Percentiles rank a stretch among this genome's conserved stretches.
Conservation (phyloP, 2,888 invertebrate species). For the Gandaritis pyraliata region DNA sequence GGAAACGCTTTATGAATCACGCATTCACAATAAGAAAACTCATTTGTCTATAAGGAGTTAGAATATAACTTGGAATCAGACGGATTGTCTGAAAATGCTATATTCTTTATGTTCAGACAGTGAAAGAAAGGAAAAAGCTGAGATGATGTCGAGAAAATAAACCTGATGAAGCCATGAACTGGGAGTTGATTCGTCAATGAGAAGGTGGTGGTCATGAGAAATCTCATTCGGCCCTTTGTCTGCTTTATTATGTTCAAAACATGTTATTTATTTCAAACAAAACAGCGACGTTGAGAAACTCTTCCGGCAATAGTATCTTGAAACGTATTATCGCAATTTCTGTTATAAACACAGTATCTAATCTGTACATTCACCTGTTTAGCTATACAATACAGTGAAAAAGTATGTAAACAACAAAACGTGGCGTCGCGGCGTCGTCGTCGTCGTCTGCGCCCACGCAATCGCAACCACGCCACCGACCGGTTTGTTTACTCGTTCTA, state of each 20-base stretch:
- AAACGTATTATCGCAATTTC: background rate
- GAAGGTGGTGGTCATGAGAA: background rate
- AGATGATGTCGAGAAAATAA: background rate
- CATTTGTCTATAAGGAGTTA: background rate
- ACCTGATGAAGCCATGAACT: background rate
- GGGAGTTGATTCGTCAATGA: background rate
- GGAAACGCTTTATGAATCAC: background rate
- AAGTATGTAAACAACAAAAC: conserved; percentile 36
- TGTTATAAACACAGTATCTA: background rate
- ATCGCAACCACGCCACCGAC: conserved; percentile 41
- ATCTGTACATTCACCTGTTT: conserved; percentile 31
- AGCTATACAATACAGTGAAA: conserved; percentile 17
- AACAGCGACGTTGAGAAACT: background rate
- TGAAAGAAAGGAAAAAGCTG: background rate
- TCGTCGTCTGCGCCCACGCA: conserved; percentile 46
- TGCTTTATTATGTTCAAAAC: background rate
- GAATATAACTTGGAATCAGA: background rate
- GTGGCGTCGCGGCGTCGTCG: no score
- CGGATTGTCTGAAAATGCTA: no score
- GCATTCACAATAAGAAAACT: background rate
- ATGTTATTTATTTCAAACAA: background rate
- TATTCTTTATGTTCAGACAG: no score
- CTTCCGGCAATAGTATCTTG: background rate
- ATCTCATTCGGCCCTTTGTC: background rate
- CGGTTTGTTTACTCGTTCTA: conserved; percentile 59